Percentiles rank a stretch among this genome's conserved stretches.
phyloP scores from a whole-genome alignment of 2,888 invertebrate species.

The Drosophila antonietae region DNA sequence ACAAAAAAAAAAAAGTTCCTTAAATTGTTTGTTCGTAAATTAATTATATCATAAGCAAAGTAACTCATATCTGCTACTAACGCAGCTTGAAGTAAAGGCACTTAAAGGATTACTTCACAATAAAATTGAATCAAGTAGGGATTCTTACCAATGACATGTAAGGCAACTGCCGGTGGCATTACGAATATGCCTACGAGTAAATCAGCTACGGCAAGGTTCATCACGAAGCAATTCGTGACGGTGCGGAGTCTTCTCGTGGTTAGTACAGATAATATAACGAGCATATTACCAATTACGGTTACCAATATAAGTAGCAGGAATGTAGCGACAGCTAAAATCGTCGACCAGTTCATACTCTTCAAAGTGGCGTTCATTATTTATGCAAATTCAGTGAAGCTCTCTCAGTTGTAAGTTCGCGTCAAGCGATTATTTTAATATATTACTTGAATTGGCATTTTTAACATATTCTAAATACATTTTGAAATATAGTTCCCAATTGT shows the following conservation, averaged over 20 bases:
- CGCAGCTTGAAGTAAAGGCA: neutral
- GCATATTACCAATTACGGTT: slow-evolving; percentile 93
- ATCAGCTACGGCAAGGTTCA: slow-evolving; percentile 96
- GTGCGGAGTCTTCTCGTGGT: slow-evolving; percentile 94
- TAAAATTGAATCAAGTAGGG: no score
- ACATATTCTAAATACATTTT: slow-evolving; percentile 10
- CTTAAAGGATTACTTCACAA: neutral
- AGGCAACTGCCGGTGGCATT: slow-evolving; percentile 94
- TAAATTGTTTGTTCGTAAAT: neutral
- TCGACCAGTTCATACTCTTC: slow-evolving; percentile 86
- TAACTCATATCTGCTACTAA: neutral
- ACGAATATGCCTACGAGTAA: slow-evolving; percentile 96
- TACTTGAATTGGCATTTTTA: slow-evolving; percentile 5
- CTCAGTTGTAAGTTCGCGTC: slow-evolving; percentile 12
- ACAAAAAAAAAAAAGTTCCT: slow-evolving; percentile 2
- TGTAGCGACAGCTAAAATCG: slow-evolving; percentile 86
- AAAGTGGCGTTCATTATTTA: slow-evolving; percentile 66
- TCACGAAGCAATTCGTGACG: slow-evolving; percentile 98
- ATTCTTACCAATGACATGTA: slow-evolving; percentile 86
- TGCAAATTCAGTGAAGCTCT: slow-evolving; percentile 1
- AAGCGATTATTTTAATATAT: slow-evolving; percentile 5
- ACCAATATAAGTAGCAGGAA: slow-evolving; percentile 89
- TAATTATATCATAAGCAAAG: neutral
- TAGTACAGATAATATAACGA: slow-evolving; percentile 95
- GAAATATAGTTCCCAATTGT: neutral